Conservation (phyloP, 2,888 invertebrate species). For the Charanyca ferruginea region DNA sequence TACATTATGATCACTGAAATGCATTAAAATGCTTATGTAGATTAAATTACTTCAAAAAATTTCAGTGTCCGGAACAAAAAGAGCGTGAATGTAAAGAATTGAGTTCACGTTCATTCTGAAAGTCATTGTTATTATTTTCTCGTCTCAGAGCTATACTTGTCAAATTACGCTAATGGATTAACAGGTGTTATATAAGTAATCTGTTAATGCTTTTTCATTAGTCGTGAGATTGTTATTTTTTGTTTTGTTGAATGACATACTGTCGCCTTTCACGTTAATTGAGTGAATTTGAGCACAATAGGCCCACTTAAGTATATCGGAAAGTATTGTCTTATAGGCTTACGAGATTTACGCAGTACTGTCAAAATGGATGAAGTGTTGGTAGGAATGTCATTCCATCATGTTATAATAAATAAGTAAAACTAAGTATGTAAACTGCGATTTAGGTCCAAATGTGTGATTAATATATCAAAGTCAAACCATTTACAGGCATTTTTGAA, state of each 20-base stretch:
- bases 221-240: constrained; percentile 41
- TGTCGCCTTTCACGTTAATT: constrained; percentile 50
- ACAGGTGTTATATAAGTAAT: constrained; percentile 48
- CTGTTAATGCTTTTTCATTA: constrained; percentile 40
- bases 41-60: background rate
- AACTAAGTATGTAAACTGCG: too few relatives aligned
- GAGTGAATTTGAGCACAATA: constrained; percentile 13
- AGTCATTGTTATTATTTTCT: constrained; percentile 45
- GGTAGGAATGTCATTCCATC: background rate
- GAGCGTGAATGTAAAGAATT: constrained; percentile 23
- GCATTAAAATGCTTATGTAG: background rate
- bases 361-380: background rate
- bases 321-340: background rate
- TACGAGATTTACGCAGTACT: background rate
- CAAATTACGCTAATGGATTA: constrained; percentile 57
- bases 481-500: too few relatives aligned
- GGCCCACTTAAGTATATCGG: background rate
- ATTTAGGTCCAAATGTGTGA: background rate
- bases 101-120: constrained; percentile 20
- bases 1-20: background rate
- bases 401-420: background rate
- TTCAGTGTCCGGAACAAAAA: background rate
- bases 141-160: constrained; percentile 35
- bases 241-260: constrained; percentile 21
- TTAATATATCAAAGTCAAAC: too few relatives aligned